Evolutionary conservation across 35 echinoderm and acorn worm species (phyloP).

Genomic region (Apostichopus californicus): DNA sequence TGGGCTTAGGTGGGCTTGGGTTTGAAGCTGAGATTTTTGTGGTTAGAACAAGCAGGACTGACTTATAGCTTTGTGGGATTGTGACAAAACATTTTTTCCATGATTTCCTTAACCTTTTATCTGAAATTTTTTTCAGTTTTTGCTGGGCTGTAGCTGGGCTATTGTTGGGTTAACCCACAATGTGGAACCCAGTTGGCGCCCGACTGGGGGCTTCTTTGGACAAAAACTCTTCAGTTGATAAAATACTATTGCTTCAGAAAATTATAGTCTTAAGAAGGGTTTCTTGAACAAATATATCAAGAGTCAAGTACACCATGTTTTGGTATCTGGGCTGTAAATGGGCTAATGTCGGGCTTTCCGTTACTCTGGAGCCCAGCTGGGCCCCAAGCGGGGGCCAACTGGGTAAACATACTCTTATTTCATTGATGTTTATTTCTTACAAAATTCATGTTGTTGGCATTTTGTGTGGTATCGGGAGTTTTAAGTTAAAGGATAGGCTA

Average conservation of each 20-base stretch:
- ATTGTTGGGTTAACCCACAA: neutral
- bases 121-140: neutral
- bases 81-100: neutral
- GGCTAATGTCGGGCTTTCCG: too few species aligned
- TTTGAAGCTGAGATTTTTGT: constrained; percentile 11
- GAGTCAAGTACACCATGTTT: too few species aligned
- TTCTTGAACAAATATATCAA: too few species aligned
- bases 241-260: too few species aligned
- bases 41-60: neutral
- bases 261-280: too few species aligned
- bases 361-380: neutral
- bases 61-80: neutral
- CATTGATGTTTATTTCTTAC: too few species aligned
- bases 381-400: neutral
- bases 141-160: neutral
- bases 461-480: neutral
- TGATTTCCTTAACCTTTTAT: neutral
- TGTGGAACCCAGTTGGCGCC: neutral
- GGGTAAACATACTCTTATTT: neutral
- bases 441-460: too few species aligned
- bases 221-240: too few species aligned
- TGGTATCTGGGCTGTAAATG: too few species aligned
- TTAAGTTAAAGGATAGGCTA: neutral
- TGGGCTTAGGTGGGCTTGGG: constrained; percentile 20
- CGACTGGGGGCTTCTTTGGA: neutral